phyloP scores from a whole-genome alignment of 1,140 invertebrate species.

The Trichonephila inaurata region DNA sequence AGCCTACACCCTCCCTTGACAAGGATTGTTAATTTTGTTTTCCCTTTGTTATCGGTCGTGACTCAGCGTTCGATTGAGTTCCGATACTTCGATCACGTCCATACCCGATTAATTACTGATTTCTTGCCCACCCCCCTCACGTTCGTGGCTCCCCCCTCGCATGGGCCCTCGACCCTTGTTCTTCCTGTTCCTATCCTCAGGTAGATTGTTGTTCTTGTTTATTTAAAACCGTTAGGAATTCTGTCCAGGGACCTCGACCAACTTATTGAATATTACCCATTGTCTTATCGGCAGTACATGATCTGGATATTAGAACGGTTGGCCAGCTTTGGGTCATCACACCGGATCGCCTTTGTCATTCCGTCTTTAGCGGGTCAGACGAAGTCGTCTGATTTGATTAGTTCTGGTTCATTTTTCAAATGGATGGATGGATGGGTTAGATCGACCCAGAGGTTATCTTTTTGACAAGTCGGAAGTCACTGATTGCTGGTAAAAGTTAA shows the following conservation, averaged over 20 bases:
- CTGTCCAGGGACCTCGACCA: conserved; percentile 45
- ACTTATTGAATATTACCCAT: conserved; percentile 67
- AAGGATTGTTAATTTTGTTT: conserved; percentile 49
- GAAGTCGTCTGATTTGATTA: conserved; percentile 14
- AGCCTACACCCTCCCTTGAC: conserved; percentile 5
- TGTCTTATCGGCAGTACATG: conserved; percentile 50
- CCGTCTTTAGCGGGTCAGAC: not conserved
- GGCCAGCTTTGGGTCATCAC: conserved; percentile 1
- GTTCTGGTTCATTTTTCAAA: not conserved
- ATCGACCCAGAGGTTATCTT: conserved; percentile 20
- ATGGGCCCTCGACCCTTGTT: not conserved
- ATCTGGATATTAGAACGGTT: not conserved
- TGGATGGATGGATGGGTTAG: not conserved
- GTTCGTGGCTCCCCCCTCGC: not conserved
- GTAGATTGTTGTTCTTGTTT: conserved; percentile 55
- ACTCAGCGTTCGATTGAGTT: conserved; percentile 35
- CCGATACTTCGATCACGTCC: conserved; percentile 70
- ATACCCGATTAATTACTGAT: conserved; percentile 53
- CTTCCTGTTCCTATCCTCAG: conserved; percentile 57
- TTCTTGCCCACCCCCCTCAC: not conserved
- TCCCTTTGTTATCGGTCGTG: conserved; percentile 21
- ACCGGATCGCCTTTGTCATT: not conserved
- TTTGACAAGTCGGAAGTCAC: not conserved
- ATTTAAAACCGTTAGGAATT: conserved; percentile 13
- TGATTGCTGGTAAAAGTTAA: conserved; percentile 4